A percentile compares a stretch with the other conserved stretches of the same genome.
phyloP scores from a whole-genome alignment of 2,113 vertebrate species.

The Rhinopomastus cyanomelas region DNA sequence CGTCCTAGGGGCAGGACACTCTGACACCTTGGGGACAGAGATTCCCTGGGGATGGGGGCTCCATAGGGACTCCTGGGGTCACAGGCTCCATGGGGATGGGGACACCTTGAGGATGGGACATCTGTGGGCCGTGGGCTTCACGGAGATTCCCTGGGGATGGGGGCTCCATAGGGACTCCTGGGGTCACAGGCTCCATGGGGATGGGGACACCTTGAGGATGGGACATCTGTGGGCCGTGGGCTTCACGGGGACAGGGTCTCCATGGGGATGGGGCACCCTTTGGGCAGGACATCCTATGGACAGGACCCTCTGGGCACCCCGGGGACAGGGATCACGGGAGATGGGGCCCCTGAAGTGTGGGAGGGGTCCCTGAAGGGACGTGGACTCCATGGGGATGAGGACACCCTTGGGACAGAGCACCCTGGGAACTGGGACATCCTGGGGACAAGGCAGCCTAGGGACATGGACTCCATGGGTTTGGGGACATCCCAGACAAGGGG shows the following conservation, averaged over 20 bases:
- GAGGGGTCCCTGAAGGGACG: background rate
- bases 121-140: too few relatives aligned
- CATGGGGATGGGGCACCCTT: too few relatives aligned
- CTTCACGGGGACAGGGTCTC: too few relatives aligned
- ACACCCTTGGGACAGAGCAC: background rate
- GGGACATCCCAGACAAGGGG: background rate
- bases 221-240: too few relatives aligned
- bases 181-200: background rate
- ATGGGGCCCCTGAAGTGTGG: background rate
- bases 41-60: too few relatives aligned
- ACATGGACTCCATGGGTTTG: background rate
- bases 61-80: background rate
- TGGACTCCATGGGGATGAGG: background rate
- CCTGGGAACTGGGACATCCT: background rate
- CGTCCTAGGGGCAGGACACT: too few relatives aligned
- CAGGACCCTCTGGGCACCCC: background rate
- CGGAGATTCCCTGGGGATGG: too few relatives aligned
- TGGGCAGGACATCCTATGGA: background rate
- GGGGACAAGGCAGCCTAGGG: background rate
- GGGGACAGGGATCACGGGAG: background rate
- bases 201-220: background rate
- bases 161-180: background rate
- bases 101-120: too few relatives aligned
- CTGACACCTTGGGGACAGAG: too few relatives aligned
- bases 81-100: background rate